Evolutionary conservation across 2,113 vertebrate species (phyloP).

Genomic region (Stomatorhinus ivindoensis): DNA sequence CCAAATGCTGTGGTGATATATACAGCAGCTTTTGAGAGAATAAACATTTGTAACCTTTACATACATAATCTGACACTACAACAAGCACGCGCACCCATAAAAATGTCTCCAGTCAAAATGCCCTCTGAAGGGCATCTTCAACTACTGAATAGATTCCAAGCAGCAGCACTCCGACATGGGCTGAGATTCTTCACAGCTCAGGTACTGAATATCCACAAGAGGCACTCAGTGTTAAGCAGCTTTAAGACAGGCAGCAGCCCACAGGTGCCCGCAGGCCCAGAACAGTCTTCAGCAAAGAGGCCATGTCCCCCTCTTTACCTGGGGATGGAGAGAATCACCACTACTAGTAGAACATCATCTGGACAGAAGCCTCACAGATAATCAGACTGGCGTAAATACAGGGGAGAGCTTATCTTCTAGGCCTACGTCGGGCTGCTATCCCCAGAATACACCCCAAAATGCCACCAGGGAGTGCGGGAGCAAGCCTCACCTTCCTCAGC

Average conservation of each 20-base stretch:
- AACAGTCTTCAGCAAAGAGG: slow-evolving; percentile 83
- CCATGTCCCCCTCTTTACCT: slow-evolving; percentile 85
- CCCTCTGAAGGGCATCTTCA: neutral
- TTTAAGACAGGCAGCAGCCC: neutral
- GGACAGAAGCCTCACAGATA: neutral
- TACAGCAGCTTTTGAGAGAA: neutral
- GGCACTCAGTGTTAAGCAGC: neutral
- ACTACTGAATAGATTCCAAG: neutral
- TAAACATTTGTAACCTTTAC: neutral
- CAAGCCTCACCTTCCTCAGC: slow-evolving; percentile 68
- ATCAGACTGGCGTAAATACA: neutral
- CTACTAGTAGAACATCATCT: neutral
- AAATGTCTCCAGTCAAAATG: neutral
- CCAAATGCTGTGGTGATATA: neutral
- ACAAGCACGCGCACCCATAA: neutral
- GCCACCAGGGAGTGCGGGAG: neutral
- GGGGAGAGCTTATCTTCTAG: neutral
- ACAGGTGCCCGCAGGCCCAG: slow-evolving; percentile 69
- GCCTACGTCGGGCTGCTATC: neutral
- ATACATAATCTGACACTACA: neutral
- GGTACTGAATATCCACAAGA: neutral
- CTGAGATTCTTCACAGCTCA: neutral
- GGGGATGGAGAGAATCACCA: slow-evolving; percentile 20
- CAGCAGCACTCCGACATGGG: neutral
- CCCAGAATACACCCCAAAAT: neutral